These are phyloP conservation scores for Reticulitermes lucifugus DNA, from an alignment of 2,888 invertebrate genomes.

Conservation along the genomic window DNA sequence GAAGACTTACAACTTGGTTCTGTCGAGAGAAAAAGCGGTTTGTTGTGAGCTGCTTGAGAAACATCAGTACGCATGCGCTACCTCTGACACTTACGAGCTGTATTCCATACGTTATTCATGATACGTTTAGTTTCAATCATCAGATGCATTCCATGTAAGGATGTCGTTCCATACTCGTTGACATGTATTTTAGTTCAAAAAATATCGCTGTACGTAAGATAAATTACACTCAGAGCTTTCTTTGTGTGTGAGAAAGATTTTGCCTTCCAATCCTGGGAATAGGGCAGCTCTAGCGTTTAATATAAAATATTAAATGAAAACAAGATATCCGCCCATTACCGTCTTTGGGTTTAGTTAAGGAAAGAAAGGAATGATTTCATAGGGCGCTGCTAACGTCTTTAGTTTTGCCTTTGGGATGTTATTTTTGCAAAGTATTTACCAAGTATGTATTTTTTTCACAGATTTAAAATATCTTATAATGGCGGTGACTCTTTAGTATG, in stretches of 20 bases:
- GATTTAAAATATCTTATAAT: too few species aligned
- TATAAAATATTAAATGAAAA: slow-evolving; percentile 14
- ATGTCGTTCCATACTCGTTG: background rate
- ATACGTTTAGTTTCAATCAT: background rate
- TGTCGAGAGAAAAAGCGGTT: background rate
- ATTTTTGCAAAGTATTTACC: background rate
- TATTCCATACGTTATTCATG: slow-evolving; percentile 16
- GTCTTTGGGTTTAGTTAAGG: background rate
- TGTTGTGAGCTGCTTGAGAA: background rate
- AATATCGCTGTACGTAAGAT: slow-evolving; percentile 1
- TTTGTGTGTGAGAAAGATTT: background rate
- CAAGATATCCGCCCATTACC: slow-evolving; percentile 14
- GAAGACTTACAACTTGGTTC: background rate
- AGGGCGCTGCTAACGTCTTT: background rate
- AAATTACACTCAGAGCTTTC: background rate
- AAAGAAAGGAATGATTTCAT: background rate
- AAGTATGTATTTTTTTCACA: too few species aligned
- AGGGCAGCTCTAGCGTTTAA: background rate
- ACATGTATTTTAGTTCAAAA: slow-evolving; percentile 18
- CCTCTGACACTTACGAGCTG: slow-evolving; percentile 2
- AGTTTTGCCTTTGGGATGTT: background rate
- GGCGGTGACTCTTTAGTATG: too few species aligned
- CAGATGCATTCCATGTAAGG: slow-evolving; percentile 2
- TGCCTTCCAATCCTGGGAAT: background rate
- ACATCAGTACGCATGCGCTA: background rate